Conservation (phyloP, 2,888 invertebrate genomes). For the Podabrus alpinus region DNA sequence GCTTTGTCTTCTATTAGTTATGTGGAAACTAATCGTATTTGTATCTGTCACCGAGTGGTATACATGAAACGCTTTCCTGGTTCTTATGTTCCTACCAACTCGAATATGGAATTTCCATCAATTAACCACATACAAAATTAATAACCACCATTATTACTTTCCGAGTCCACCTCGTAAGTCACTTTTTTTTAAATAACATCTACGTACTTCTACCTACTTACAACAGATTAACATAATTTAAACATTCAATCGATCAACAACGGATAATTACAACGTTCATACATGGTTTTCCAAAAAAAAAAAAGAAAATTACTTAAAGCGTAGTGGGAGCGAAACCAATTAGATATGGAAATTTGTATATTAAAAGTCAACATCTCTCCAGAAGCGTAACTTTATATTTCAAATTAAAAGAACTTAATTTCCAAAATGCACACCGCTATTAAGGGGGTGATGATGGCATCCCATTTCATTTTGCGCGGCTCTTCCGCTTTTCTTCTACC, state of each 20-base stretch:
- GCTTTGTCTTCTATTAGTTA: constrained; percentile 37
- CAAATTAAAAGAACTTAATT: constrained; percentile 14
- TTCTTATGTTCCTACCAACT: neutral
- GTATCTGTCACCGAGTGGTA: constrained; percentile 30
- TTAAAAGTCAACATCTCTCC: constrained; percentile 13
- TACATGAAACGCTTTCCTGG: neutral
- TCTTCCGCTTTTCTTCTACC: neutral
- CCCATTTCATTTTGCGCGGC: constrained; percentile 1
- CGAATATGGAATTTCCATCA: neutral
- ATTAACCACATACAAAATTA: neutral
- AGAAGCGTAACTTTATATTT: constrained; percentile 2
- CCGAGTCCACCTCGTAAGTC: neutral
- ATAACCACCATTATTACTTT: neutral
- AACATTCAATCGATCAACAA: no score
- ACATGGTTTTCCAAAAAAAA: no score
- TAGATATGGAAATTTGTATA: constrained; percentile 21
- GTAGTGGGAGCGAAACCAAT: constrained; percentile 8
- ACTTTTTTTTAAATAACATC: no score
- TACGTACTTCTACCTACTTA: no score
- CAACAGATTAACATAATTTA: no score
- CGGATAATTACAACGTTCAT: no score
- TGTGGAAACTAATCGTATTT: constrained; percentile 39
- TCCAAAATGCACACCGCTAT: constrained; percentile 7
- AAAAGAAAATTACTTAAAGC: neutral
- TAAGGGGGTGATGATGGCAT: constrained; percentile 1